Conservation (phyloP, 1,140 invertebrate genomes). For the Callitettix versicolor region DNA sequence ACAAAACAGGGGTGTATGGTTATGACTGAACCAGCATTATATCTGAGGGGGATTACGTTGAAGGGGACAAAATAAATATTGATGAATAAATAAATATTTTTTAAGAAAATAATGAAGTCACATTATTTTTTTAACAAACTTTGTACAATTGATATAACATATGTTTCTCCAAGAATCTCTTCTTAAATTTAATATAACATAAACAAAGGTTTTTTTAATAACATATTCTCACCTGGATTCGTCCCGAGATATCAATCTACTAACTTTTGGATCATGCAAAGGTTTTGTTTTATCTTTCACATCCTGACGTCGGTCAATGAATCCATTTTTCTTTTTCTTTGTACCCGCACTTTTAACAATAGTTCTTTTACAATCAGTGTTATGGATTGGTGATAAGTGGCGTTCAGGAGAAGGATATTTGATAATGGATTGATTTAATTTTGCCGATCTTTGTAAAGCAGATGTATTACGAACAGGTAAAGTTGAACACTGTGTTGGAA, state of each 20-base stretch:
- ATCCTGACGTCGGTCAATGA: not conserved
- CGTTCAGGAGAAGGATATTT: constrained; percentile 1
- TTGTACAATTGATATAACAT: not conserved
- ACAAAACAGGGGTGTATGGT: too few species aligned
- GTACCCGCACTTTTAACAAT: not conserved
- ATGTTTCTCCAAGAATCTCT: too few species aligned
- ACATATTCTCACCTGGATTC: not conserved
- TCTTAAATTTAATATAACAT: too few species aligned
- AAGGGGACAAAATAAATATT: too few species aligned
- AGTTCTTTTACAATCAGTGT: too few species aligned
- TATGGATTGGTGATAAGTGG: not conserved
- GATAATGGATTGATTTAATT: not conserved
- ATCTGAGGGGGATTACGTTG: too few species aligned
- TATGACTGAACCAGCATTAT: too few species aligned
- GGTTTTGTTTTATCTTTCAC: not conserved
- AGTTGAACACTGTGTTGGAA: not conserved
- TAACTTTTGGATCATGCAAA: not conserved
- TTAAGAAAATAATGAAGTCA: not conserved
- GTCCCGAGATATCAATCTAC: not conserved
- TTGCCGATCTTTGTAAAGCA: not conserved
- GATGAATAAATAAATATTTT: too few species aligned
- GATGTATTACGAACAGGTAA: not conserved
- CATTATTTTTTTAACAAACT: not conserved
- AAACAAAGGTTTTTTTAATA: too few species aligned
- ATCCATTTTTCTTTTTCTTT: too few species aligned